Conservation (phyloP, 1,140 invertebrate species). For the Stenopsyche tienmushanensis region DNA sequence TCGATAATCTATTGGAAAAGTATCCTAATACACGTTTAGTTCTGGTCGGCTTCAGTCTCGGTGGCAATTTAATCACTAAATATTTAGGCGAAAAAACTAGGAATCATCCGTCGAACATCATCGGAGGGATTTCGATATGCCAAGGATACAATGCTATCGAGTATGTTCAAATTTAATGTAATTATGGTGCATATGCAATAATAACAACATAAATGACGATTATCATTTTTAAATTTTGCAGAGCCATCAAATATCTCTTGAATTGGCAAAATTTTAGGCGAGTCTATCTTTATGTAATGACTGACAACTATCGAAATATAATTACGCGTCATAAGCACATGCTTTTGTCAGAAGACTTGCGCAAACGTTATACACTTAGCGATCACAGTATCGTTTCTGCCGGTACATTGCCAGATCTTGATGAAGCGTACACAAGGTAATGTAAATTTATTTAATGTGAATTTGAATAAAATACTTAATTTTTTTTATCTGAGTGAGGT, state of each 20-base stretch:
- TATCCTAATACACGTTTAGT: slow-evolving; percentile 77
- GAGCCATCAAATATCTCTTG: slow-evolving; percentile 74
- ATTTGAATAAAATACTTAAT: too few relatives aligned
- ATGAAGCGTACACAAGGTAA: slow-evolving; percentile 83
- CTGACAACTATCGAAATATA: slow-evolving; percentile 84
- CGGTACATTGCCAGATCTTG: slow-evolving; percentile 81
- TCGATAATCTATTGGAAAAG: slow-evolving; percentile 68
- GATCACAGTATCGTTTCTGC: slow-evolving; percentile 80
- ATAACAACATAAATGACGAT: neutral
- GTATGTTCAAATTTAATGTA: slow-evolving; percentile 59
- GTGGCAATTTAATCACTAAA: slow-evolving; percentile 86
- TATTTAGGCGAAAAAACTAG: slow-evolving; percentile 77
- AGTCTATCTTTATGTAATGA: slow-evolving; percentile 90
- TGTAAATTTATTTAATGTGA: slow-evolving; percentile 41
- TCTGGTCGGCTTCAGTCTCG: slow-evolving; percentile 87
- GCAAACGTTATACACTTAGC: slow-evolving; percentile 66
- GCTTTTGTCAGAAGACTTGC: slow-evolving; percentile 74
- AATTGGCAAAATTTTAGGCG: slow-evolving; percentile 87
- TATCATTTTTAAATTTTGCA: slow-evolving; percentile 49
- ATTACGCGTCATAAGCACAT: slow-evolving; percentile 77
- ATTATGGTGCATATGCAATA: neutral
- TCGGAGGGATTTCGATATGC: slow-evolving; percentile 86
- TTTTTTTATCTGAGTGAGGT: too few relatives aligned
- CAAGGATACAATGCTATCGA: slow-evolving; percentile 88
- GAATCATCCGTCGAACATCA: slow-evolving; percentile 66